Evolutionary conservation across 2,113 vertebrate species (phyloP).

Genomic region (Oreocharis arfaki): DNA sequence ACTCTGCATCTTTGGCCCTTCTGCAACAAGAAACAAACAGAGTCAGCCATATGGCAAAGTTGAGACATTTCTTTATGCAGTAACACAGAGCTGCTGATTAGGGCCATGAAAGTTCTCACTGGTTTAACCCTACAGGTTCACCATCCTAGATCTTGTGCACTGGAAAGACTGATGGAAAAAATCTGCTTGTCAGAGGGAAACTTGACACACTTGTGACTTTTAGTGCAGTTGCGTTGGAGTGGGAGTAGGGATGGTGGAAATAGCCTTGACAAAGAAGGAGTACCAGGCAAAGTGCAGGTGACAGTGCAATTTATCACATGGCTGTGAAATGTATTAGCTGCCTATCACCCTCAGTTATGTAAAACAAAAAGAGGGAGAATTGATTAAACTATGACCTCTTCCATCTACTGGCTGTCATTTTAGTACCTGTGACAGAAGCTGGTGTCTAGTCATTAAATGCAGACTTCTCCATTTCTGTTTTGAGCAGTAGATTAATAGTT

Average conservation of each 20-base stretch:
- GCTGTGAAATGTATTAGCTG: slow-evolving; percentile 54
- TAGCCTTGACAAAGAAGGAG: slow-evolving; percentile 45
- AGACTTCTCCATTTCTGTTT: slow-evolving; percentile 3
- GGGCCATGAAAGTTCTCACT: not conserved
- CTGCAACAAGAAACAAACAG: not conserved
- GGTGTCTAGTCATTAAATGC: slow-evolving; percentile 14
- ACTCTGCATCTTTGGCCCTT: not conserved
- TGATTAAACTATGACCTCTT: slow-evolving; percentile 59
- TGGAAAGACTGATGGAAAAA: not conserved
- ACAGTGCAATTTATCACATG: slow-evolving; percentile 56
- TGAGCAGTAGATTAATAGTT: slow-evolving; percentile 21
- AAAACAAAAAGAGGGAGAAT: slow-evolving; percentile 48
- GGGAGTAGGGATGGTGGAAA: not conserved
- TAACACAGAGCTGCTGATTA: not conserved
- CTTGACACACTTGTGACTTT: not conserved
- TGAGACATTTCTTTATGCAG: not conserved
- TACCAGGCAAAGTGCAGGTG: slow-evolving; percentile 43
- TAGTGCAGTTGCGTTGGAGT: not conserved
- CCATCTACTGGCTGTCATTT: slow-evolving; percentile 52
- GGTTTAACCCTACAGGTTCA: not conserved
- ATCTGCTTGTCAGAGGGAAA: not conserved
- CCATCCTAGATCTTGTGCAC: not conserved
- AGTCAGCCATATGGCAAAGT: not conserved
- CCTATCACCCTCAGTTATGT: slow-evolving; percentile 60
- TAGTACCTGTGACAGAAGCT: slow-evolving; percentile 16